A percentile compares a stretch with the other conserved stretches of the same genome.
These are phyloP conservation scores for Tryphoninae sp. DNA, from an alignment of 2,888 invertebrate genomes.

Conservation along the genomic window DNA sequence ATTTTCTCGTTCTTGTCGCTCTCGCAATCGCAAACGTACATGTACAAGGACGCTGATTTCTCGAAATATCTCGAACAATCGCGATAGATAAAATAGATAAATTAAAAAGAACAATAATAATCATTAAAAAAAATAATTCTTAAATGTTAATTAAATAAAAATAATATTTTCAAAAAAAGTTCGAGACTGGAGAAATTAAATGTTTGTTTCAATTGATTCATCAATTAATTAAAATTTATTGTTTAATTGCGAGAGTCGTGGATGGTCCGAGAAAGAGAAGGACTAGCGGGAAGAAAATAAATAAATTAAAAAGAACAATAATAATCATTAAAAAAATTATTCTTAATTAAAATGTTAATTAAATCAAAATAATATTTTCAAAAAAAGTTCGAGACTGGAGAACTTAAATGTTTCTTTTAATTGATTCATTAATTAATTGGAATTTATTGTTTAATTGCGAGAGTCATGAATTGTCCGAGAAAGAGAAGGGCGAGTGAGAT, in stretches of 20 bases:
- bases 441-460: not conserved
- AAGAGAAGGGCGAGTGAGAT: not conserved
- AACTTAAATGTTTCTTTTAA: no score
- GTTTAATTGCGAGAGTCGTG: not conserved
- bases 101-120: no score
- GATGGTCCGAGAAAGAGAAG: slow-evolving; percentile 22
- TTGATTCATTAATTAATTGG: no score
- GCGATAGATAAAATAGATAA: no score
- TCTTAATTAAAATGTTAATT: not conserved
- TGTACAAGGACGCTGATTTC: slow-evolving; percentile 37
- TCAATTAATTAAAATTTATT: no score
- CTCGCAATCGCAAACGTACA: not conserved
- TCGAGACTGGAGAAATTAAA: no score
- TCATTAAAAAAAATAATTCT: no score
- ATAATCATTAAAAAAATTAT: no score
- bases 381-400: not conserved
- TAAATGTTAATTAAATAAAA: not conserved
- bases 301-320: no score
- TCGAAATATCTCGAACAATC: slow-evolving; percentile 9
- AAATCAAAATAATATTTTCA: not conserved
- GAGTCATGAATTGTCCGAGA: slow-evolving; percentile 22
- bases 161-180: not conserved
- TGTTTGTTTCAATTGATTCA: no score
- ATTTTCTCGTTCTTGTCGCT: slow-evolving; percentile 11
- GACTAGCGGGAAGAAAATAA: no score